phyloP scores from a whole-genome alignment of 2,888 invertebrate species.

The Lasioglossum figueresi region DNA sequence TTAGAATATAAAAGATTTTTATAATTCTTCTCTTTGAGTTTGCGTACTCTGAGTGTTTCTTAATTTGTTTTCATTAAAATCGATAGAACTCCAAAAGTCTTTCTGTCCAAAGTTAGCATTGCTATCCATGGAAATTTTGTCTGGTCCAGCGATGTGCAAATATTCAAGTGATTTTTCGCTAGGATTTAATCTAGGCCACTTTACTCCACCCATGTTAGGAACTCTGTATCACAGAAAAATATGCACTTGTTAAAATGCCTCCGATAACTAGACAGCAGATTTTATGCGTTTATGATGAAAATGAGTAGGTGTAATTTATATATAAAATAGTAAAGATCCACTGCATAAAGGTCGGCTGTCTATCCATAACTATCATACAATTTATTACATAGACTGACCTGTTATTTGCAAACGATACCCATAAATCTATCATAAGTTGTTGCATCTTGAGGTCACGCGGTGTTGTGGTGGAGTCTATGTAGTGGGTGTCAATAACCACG shows the following conservation, averaged over 20 bases:
- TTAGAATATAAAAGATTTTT: neutral
- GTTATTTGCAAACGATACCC: conserved; percentile 86
- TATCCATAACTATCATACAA: neutral
- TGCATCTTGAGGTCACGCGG: conserved; percentile 85
- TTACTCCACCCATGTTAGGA: conserved; percentile 82
- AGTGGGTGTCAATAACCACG: conserved; percentile 84
- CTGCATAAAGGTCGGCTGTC: too few species aligned
- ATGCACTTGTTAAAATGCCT: neutral
- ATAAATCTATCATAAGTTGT: conserved; percentile 85
- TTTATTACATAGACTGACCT: conserved; percentile 84
- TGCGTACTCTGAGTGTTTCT: neutral
- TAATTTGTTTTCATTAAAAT: conserved; percentile 86
- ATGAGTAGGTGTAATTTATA: neutral
- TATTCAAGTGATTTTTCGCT: conserved; percentile 84
- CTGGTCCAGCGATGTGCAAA: conserved; percentile 85
- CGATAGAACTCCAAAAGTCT: conserved; percentile 87
- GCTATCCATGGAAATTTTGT: conserved; percentile 83
- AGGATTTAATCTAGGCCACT: conserved; percentile 85
- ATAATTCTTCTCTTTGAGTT: conserved; percentile 40
- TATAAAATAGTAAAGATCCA: too few species aligned
- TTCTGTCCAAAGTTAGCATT: conserved; percentile 85
- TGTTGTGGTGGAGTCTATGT: conserved; percentile 79
- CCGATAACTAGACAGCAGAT: neutral
- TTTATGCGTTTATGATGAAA: neutral
- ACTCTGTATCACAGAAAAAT: conserved; percentile 77